Conservation (phyloP, 23 tunicate species). For the Trididemnum miniatum region DNA sequence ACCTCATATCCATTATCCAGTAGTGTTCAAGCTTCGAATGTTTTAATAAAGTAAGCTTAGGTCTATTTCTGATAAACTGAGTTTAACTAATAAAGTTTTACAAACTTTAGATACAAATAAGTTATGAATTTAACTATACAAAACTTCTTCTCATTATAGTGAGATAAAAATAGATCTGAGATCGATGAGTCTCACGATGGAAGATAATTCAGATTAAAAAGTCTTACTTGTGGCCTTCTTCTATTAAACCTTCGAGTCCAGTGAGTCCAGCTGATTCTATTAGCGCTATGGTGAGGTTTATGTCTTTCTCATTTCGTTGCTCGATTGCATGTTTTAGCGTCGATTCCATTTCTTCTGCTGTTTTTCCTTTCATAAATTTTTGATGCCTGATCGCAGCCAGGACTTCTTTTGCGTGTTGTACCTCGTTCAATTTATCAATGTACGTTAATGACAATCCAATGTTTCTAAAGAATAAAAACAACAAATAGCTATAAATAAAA, state of each 20-base stretch:
- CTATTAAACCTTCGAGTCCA: constrained; percentile 26
- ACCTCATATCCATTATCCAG: not conserved
- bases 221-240: constrained; percentile 58
- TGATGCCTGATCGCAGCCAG: constrained; percentile 40
- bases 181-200: too few relatives aligned
- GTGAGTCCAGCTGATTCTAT: constrained; percentile 50
- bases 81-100: too few relatives aligned
- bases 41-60: too few relatives aligned
- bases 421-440: constrained; percentile 13
- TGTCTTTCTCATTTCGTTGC: constrained; percentile 19
- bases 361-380: constrained; percentile 41
- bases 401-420: constrained; percentile 28
- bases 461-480: constrained; percentile 22
- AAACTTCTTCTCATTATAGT: too few relatives aligned
- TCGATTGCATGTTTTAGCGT: constrained; percentile 46
- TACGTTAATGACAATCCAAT: constrained; percentile 33
- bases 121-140: too few relatives aligned
- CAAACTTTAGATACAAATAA: too few relatives aligned
- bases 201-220: too few relatives aligned
- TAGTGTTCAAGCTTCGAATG: too few relatives aligned
- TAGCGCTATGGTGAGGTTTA: constrained; percentile 21
- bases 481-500: too few relatives aligned
- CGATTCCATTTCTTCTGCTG: constrained; percentile 32
- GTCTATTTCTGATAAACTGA: too few relatives aligned
- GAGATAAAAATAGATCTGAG: too few relatives aligned